phyloP scores from a whole-genome alignment of 1,140 invertebrate species.

The Dufourea novaeangliae region DNA sequence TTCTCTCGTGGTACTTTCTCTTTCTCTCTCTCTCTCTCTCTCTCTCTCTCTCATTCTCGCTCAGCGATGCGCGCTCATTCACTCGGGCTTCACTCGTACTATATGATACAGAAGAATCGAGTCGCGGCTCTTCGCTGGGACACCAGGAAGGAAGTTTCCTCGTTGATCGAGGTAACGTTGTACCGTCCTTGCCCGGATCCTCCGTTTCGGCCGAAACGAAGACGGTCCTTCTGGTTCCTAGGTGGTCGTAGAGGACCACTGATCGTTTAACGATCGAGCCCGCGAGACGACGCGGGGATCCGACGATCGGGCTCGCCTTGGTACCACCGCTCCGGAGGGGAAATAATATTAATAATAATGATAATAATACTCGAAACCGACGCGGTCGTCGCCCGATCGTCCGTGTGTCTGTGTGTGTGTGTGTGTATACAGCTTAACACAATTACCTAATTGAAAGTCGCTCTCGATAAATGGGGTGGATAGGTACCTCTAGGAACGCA shows the following conservation, averaged over 20 bases:
- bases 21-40: conserved; percentile 13
- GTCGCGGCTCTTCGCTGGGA: conserved; percentile 18
- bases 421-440: conserved; percentile 61
- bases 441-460: conserved; percentile 63
- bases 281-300: conserved; percentile 6
- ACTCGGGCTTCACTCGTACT: conserved; percentile 26
- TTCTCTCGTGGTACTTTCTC: background rate
- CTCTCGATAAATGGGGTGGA: conserved; percentile 63
- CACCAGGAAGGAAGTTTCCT: no score
- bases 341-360: conserved; percentile 62
- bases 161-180: no score
- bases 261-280: conserved; percentile 4
- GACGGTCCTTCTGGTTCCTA: no score
- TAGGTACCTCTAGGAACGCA: conserved; percentile 75
- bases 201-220: no score
- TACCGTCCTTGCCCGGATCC: no score
- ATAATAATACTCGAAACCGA: conserved; percentile 66
- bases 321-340: conserved; percentile 22
- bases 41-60: conserved; percentile 15
- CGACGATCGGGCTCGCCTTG: conserved; percentile 35
- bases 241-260: conserved; percentile 20
- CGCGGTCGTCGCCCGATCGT: conserved; percentile 50
- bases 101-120: conserved; percentile 56
- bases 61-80: conserved; percentile 10
- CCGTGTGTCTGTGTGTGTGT: no score